Base-by-base conservation (phyloP, 2,888 invertebrate genomes). In the Callimorpha dominula region DNA sequence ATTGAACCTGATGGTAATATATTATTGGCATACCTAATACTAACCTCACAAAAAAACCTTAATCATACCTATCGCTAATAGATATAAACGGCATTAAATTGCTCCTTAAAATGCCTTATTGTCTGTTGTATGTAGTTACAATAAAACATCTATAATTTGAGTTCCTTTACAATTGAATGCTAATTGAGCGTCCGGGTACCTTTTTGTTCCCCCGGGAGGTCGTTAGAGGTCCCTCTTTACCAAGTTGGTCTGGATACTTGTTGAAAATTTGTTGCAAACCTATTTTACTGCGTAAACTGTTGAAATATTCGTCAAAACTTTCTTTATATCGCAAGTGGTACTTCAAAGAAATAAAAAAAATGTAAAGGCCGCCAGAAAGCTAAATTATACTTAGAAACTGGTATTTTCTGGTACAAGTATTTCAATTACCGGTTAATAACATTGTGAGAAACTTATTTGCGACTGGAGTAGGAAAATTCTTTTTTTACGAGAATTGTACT, bases 151-250 rank as follows among this genome's bases (percentile, higher is more conserved):
- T 74, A 81, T 78, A 67, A 77, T 78, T 68, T 68, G 42, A 79
- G 74, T 77, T 70, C 69, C 73, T 75, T 78, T 68, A 57, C 78
- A 80, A 77, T 74, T 77, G 80, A 57, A 76, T 74, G 67, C 72
- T 75, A 84, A 84, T 79, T 77, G 75, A 84, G 73, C 67, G 70
- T 65, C 70, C 75, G n/a, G 60, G 72, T 74, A 66, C 65, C 84
- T 78, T 84, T 81, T 83, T 81, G 78, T 81, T 74, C 64, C 65
- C 17, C n/a, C 17, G 71, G 60, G 71, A 71, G 71, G 69, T 62
- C 69, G 66, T 71, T 69, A 65, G 49, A 63, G 52, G 69, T 42
- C 50, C 54, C 68, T 66, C 40, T 69, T 46, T 49, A 65, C 66
- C 6, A 64, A 71, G 40, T 70, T 42, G 15, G 52, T 43, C 40